Percentiles rank a stretch among this genome's conserved stretches.
phyloP scores from a whole-genome alignment of 2,888 invertebrate species.

The Eupithecia abbreviata region DNA sequence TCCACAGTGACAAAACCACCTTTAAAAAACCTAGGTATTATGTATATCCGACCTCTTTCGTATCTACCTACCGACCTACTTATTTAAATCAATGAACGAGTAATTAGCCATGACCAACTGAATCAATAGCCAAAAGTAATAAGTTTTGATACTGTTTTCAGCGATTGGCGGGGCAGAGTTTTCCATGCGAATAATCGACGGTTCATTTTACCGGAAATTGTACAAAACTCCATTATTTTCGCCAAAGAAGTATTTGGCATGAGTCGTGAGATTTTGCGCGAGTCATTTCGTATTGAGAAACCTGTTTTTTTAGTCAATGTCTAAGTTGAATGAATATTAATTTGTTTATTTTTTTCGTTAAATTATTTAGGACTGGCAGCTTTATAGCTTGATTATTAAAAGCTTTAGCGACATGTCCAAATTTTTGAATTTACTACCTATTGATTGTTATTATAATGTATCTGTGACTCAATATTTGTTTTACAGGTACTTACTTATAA shows the following conservation, averaged over 20 bases:
- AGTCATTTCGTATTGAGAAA: neutral
- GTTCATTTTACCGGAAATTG: conserved; percentile 4
- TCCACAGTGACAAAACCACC: no score
- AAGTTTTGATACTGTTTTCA: neutral
- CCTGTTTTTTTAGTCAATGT: neutral
- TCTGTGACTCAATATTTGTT: no score
- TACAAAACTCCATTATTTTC: conserved; percentile 3
- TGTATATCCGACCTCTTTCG: no score
- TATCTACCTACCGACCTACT: no score
- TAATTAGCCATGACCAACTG: neutral
- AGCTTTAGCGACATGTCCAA: no score
- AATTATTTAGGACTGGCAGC: neutral
- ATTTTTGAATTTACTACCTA: no score
- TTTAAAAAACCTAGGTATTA: no score
- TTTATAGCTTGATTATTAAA: no score
- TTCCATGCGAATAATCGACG: neutral
- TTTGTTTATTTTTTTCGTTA: neutral
- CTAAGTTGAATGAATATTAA: neutral
- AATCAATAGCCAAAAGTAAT: neutral
- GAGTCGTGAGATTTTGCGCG: neutral
- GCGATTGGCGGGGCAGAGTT: neutral
- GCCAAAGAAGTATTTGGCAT: neutral
- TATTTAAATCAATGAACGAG: no score
- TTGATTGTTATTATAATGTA: no score
- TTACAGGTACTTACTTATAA: no score